Percentiles rank a stretch among this genome's conserved stretches.
phyloP scores from a whole-genome alignment of 2,888 invertebrate genomes.

The Drosophila mimetica region DNA sequence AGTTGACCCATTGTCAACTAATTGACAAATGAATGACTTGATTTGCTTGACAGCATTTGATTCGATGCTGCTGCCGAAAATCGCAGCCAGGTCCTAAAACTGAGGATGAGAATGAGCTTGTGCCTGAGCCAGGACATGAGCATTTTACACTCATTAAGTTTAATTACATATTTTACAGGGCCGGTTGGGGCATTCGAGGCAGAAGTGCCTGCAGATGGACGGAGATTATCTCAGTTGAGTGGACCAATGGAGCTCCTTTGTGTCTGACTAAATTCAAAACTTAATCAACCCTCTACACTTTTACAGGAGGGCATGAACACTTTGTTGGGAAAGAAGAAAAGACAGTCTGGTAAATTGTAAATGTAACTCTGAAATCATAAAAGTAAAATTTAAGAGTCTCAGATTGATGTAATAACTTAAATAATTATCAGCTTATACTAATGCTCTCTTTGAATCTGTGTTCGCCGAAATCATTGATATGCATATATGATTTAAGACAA shows the following conservation, averaged over 20 bases:
- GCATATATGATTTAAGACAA: slow-evolving; percentile 7
- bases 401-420: too few species aligned
- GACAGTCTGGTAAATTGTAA: neutral
- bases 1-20: slow-evolving; percentile 62
- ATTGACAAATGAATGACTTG: slow-evolving; percentile 76
- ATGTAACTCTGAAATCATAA: neutral
- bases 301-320: slow-evolving; percentile 8
- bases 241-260: slow-evolving; percentile 38
- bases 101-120: slow-evolving; percentile 1
- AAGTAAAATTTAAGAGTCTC: neutral
- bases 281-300: slow-evolving; percentile 32
- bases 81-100: neutral
- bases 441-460: neutral
- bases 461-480: neutral
- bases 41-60: slow-evolving; percentile 68
- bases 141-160: slow-evolving; percentile 75
- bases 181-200: slow-evolving; percentile 20
- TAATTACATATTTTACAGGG: slow-evolving; percentile 68
- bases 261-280: slow-evolving; percentile 28
- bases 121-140: slow-evolving; percentile 29
- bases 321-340: slow-evolving; percentile 3
- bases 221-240: slow-evolving; percentile 41
- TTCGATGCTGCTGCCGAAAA: slow-evolving; percentile 36
- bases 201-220: slow-evolving; percentile 22
- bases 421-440: too few species aligned